Percentiles rank a stretch among this genome's conserved stretches.
phyloP scores from a whole-genome alignment of 2,797 vertebrate species.

The Nothura maculosa region DNA sequence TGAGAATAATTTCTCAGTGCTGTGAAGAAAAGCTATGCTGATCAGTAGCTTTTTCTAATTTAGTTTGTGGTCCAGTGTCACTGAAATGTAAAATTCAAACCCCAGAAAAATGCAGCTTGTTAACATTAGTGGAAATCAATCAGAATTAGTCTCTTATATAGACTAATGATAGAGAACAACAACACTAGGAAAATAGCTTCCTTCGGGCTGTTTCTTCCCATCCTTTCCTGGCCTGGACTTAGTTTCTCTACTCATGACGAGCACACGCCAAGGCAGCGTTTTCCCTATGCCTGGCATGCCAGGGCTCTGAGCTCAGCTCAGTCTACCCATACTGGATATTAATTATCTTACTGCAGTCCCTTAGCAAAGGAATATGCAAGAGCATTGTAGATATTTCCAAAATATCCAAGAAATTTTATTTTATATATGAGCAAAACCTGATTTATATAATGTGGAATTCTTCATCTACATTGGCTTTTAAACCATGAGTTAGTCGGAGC shows the following conservation, averaged over 20 bases:
- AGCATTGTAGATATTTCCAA: background rate
- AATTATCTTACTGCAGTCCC: background rate
- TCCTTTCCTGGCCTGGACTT: background rate
- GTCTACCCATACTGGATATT: background rate
- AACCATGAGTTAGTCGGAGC: background rate
- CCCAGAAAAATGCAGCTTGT: background rate
- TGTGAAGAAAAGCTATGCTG: background rate
- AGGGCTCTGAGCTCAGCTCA: too few relatives aligned
- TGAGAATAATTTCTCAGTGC: accelerated
- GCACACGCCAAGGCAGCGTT: background rate
- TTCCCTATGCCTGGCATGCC: background rate
- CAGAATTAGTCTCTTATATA: background rate
- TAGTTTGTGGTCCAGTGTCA: background rate
- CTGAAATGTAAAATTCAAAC: background rate
- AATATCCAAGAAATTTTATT: background rate
- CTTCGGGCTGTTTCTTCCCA: background rate
- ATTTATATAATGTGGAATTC: background rate
- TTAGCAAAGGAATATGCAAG: background rate
- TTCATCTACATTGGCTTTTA: background rate
- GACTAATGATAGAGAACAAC: background rate
- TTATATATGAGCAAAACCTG: background rate
- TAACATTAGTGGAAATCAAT: background rate
- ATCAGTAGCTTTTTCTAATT: background rate
- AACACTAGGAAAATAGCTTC: background rate
- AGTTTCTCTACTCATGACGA: background rate